phyloP scores from a whole-genome alignment of 2,797 vertebrate genomes.

The Sternotherus odoratus region DNA sequence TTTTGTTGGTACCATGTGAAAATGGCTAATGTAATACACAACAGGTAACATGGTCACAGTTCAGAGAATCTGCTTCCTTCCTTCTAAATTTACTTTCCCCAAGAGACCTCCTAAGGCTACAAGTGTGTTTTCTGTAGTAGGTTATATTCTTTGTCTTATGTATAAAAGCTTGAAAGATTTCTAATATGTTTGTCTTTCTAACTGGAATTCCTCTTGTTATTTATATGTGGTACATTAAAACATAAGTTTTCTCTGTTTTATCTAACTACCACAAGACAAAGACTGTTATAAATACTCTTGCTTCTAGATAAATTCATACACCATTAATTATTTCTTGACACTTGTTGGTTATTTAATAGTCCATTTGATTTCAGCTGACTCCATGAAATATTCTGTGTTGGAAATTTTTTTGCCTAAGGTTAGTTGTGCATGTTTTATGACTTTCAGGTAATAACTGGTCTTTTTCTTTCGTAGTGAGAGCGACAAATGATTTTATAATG shows the following conservation, averaged over 20 bases:
- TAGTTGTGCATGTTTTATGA: neutral
- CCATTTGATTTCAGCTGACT: neutral
- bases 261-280: neutral
- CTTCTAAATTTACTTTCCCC: neutral
- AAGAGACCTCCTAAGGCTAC: neutral
- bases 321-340: neutral
- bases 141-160: neutral
- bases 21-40: neutral
- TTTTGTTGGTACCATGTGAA: neutral
- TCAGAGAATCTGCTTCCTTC: neutral
- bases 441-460: neutral
- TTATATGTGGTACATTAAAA: neutral
- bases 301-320: neutral
- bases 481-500: neutral
- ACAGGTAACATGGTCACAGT: neutral
- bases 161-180: conserved; percentile 5
- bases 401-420: neutral
- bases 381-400: neutral
- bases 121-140: conserved; percentile 14
- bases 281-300: neutral
- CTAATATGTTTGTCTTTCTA: conserved; percentile 25
- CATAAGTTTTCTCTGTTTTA: neutral
- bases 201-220: neutral
- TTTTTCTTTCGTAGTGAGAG: neutral
- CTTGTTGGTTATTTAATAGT: neutral